A percentile compares a stretch with the other conserved stretches of the same genome.
These are phyloP conservation scores for Dinocampus coccinellae DNA, from an alignment of 2,888 invertebrate genomes.

Conservation along the genomic window DNA sequence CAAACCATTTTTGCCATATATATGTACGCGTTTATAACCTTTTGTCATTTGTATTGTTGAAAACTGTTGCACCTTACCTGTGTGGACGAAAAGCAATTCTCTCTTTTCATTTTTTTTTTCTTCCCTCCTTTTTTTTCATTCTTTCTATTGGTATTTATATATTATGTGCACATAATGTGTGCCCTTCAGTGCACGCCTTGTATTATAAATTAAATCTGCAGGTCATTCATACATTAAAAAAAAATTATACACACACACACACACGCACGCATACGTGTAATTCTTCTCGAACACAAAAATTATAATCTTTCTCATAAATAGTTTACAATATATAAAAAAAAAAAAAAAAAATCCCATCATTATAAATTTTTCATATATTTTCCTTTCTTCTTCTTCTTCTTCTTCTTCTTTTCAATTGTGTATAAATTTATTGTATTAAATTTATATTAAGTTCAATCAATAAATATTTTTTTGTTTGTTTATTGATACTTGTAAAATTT, in stretches of 20 bases:
- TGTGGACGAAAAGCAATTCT: slow-evolving; percentile 22
- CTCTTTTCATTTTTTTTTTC: slow-evolving; percentile 16
- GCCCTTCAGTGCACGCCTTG: slow-evolving; percentile 10
- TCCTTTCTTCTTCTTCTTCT: not conserved
- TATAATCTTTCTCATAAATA: slow-evolving; percentile 1
- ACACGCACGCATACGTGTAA: not conserved
- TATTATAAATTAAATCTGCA: slow-evolving; percentile 26
- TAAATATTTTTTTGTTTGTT: no score
- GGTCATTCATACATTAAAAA: slow-evolving; percentile 28
- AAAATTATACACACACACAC: not conserved
- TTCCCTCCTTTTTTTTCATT: slow-evolving; percentile 15
- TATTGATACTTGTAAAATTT: slow-evolving; percentile 10
- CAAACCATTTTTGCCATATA: slow-evolving; percentile 26
- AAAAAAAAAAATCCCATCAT: not conserved
- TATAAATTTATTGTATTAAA: no score
- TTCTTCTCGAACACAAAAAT: slow-evolving; percentile 7
- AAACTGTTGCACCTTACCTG: slow-evolving; percentile 51
- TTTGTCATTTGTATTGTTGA: slow-evolving; percentile 19
- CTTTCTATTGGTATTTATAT: slow-evolving; percentile 4
- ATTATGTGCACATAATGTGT: slow-evolving; percentile 14
- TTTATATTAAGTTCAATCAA: no score
- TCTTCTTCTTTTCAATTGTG: not conserved
- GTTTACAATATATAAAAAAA: not conserved
- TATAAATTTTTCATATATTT: not conserved
- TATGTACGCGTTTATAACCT: slow-evolving; percentile 25